Conservation (phyloP, 2,888 invertebrate species). For the Andrena dorsata region DNA sequence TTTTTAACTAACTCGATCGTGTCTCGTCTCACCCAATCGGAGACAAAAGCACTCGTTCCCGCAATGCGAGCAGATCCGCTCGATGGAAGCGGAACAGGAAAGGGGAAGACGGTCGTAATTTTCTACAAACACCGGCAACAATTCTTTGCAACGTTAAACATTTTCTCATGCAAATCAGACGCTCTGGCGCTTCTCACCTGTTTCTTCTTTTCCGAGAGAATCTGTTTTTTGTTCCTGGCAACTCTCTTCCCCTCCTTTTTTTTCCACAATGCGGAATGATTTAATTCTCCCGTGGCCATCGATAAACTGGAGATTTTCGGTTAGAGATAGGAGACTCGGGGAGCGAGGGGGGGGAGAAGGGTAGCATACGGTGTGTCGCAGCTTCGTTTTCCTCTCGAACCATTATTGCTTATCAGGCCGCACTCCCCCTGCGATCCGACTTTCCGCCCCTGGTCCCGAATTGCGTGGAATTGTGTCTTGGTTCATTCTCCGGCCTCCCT, state of each 20-base stretch:
- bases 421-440: slow-evolving; percentile 53
- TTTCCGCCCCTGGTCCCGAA: slow-evolving; percentile 58
- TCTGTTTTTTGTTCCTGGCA: slow-evolving; percentile 1
- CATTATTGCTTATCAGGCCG: slow-evolving; percentile 82
- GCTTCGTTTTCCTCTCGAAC: slow-evolving; percentile 37
- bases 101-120: slow-evolving; percentile 46
- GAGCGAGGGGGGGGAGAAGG: neutral
- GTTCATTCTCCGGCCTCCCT: slow-evolving; percentile 34
- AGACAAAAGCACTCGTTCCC: slow-evolving; percentile 44
- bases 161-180: slow-evolving; percentile 38
- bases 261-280: neutral
- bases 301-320: slow-evolving; percentile 39
- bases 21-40: slow-evolving; percentile 68
- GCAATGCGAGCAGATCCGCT: slow-evolving; percentile 10
- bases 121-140: slow-evolving; percentile 25
- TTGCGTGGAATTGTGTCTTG: slow-evolving; percentile 65
- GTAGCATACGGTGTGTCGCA: slow-evolving; percentile 67
- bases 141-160: slow-evolving; percentile 28
- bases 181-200: slow-evolving; percentile 12
- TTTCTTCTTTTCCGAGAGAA: neutral
- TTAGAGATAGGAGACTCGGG: slow-evolving; percentile 58
- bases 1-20: slow-evolving; percentile 78
- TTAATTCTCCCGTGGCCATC: slow-evolving; percentile 24
- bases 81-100: slow-evolving; percentile 57
- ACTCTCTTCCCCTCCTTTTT: neutral